Conservation (phyloP, 2,113 vertebrate genomes). For the Collichthys lucidus region DNA sequence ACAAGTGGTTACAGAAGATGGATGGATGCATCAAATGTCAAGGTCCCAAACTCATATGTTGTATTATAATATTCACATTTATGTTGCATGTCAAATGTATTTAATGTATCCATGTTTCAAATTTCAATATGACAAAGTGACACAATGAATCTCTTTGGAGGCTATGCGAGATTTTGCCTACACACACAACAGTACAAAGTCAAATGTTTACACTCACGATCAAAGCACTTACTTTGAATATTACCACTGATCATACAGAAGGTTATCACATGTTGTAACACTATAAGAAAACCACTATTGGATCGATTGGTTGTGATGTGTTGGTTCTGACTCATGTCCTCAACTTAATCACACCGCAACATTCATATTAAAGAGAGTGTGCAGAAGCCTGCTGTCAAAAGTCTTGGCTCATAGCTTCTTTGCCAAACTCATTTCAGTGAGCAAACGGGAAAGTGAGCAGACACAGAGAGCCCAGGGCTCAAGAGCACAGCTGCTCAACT, state of each 20-base stretch:
- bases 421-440: slow-evolving; percentile 58
- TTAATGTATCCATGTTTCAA: background rate
- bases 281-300: background rate
- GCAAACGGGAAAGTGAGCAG: slow-evolving; percentile 42
- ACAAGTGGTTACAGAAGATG: too few relatives aligned
- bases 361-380: slow-evolving; percentile 15
- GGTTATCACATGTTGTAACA: background rate
- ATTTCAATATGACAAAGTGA: background rate
- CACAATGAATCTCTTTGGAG: background rate
- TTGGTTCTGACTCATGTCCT: slow-evolving; percentile 3
- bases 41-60: too few relatives aligned
- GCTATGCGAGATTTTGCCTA: background rate
- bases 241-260: slow-evolving; percentile 1
- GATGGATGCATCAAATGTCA: too few relatives aligned
- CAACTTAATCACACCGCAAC: slow-evolving; percentile 5
- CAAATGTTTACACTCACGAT: background rate
- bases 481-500: slow-evolving; percentile 69
- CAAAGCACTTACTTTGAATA: background rate
- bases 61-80: background rate
- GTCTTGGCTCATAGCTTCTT: slow-evolving; percentile 4
- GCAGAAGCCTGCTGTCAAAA: slow-evolving; percentile 15
- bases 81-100: background rate
- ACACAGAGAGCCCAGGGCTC: slow-evolving; percentile 44
- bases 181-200: background rate
- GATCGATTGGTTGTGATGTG: background rate